Conservation (phyloP, 2,888 invertebrate species). For the Heliconius aoede region DNA sequence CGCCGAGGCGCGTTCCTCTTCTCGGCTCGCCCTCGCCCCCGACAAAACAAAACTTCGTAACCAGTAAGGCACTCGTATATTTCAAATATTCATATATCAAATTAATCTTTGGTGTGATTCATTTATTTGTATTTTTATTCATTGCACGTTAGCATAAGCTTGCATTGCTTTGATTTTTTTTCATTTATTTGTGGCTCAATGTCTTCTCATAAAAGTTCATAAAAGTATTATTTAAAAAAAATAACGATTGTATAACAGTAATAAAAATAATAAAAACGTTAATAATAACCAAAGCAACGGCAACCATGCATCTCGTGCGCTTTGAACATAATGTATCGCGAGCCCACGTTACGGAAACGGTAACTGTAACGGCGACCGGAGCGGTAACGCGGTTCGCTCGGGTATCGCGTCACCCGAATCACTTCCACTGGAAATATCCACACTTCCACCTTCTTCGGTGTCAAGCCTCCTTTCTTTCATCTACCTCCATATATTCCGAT, state of each 20-base stretch:
- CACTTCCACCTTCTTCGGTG: constrained; percentile 63
- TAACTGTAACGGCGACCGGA: neutral
- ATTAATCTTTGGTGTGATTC: constrained; percentile 78
- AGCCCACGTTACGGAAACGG: constrained; percentile 14
- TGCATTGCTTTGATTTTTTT: constrained; percentile 3
- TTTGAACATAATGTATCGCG: constrained; percentile 19
- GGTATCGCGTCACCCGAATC: constrained; percentile 75
- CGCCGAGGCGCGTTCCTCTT: constrained; percentile 88
- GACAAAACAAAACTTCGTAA: constrained; percentile 78
- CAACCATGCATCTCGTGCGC: constrained; percentile 13
- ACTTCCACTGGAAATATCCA: constrained; percentile 76
- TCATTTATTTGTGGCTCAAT: neutral
- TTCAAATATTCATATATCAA: constrained; percentile 66
- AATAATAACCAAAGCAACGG: constrained; percentile 16
- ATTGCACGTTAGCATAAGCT: constrained; percentile 33
- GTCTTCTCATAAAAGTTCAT: constrained; percentile 3
- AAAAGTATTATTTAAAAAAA: neutral
- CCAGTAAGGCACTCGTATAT: constrained; percentile 84
- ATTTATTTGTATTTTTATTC: constrained; percentile 56
- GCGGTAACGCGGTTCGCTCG: constrained; percentile 34
- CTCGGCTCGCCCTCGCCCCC: constrained; percentile 57
- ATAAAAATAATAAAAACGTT: neutral
- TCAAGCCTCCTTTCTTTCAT: constrained; percentile 59
- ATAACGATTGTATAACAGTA: constrained; percentile 11
- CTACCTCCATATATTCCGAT: constrained; percentile 14